Conservation (phyloP, 2,888 invertebrate species). For the Craniophora ligustri region DNA sequence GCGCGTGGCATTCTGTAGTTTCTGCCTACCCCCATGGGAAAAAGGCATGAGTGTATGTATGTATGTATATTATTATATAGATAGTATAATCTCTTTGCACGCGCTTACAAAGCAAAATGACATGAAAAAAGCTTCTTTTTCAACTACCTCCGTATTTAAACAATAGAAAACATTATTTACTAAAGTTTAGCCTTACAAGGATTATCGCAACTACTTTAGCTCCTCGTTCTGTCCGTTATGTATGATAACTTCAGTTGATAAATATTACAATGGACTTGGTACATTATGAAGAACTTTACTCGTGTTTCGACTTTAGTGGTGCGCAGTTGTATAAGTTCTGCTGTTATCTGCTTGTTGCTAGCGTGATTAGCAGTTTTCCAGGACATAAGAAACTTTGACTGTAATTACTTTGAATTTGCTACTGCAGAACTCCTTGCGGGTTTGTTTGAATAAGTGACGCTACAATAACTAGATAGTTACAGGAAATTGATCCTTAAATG, state of each 20-base stretch:
- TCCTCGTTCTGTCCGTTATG: neutral
- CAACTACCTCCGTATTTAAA: constrained; percentile 2
- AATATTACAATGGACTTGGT: constrained; percentile 14
- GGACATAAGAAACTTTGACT: neutral
- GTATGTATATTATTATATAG: too few species aligned
- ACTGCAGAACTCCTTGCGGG: too few species aligned
- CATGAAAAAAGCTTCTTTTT: too few species aligned
- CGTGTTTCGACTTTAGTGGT: neutral
- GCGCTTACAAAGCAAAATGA: too few species aligned
- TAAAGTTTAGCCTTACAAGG: constrained; percentile 27
- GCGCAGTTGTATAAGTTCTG: neutral
- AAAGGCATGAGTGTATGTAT: too few species aligned
- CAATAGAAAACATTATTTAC: constrained; percentile 20
- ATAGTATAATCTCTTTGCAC: too few species aligned
- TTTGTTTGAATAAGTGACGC: too few species aligned
- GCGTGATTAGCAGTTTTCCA: neutral
- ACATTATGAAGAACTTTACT: constrained; percentile 16
- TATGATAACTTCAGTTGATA: constrained; percentile 33
- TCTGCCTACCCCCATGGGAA: too few species aligned
- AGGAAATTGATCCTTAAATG: too few species aligned
- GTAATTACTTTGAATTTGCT: neutral
- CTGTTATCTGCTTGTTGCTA: constrained; percentile 6
- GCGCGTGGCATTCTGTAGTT: too few species aligned
- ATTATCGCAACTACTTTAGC: constrained; percentile 11
- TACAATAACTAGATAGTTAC: too few species aligned